Evolutionary conservation across 1,140 invertebrate genomes (phyloP), one percentile per base, ranked within the genome.

Genomic region (Anastatus disparis): DNA sequence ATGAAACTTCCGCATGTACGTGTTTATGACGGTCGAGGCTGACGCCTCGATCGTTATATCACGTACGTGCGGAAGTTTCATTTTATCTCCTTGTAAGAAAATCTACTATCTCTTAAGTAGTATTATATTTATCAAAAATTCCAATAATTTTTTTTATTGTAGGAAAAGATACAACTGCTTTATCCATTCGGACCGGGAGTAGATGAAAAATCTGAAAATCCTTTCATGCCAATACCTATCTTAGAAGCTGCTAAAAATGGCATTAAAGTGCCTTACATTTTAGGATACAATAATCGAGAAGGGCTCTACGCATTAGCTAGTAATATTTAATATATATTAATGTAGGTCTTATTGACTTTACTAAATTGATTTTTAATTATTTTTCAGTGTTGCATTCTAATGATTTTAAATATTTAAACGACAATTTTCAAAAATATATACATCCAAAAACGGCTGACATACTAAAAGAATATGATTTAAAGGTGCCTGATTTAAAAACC

Each of bases 211-310:
- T 81, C 79, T 3, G 70, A 74, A 27, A 78, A 80, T 66, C 83
- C 86, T 35, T 85, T 89, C 63, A 44, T 89, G 20, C 75, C 85
- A 0, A 70, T 80, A 10, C 72, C 85, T 26, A 81, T 84, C 3
- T 27, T 29, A 10, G 61, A 73, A 26, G 70, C 81, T 10, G 76
- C 76, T 24, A 82, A 86, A 50, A 80, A 81, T 46, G 86, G 87
- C 46, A 75, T 87, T 20, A 85, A 87, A 64, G 84, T 92, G 13
- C 90, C 91, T 0, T 81, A 88, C 22, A 84, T 92, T 15, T 74
- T 88, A 24, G 92, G 91, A 1, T 87, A 89, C 44, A 89, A 87
- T 76, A 81, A 76, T 13, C 78, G 84, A 17, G 91, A 93, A 84
- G 88, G 89, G 12, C 75, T 88, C 4, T 72, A 87, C 0, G 74